phyloP scores from a whole-genome alignment of 2,888 invertebrate species.

The Spilosoma lubricipeda region DNA sequence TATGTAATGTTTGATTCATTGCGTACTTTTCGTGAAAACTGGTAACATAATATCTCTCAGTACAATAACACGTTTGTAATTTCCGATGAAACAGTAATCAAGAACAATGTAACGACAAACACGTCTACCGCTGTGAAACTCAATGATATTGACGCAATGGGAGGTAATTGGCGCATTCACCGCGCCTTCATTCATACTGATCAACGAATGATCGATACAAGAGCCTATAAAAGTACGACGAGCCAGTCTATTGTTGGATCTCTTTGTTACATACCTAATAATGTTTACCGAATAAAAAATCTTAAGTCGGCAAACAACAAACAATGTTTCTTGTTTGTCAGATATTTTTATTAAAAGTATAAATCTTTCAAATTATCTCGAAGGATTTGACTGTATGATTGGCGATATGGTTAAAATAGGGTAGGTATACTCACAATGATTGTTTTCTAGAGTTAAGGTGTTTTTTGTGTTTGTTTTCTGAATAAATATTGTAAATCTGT shows the following conservation, averaged over 20 bases:
- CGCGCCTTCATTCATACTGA: conserved; percentile 24
- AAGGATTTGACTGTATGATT: not conserved
- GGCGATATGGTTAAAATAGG: not conserved
- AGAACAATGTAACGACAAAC: conserved; percentile 23
- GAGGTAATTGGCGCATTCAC: conserved; percentile 40
- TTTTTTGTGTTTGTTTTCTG: not conserved
- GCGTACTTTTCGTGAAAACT: conserved; percentile 2
- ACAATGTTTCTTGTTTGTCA: not conserved
- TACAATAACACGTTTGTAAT: conserved; percentile 6
- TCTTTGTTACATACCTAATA: conserved; percentile 12
- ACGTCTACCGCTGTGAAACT: conserved; percentile 35
- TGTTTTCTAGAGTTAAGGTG: not conserved
- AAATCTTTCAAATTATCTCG: not conserved
- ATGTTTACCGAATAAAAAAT: not conserved
- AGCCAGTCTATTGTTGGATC: not conserved
- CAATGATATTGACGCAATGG: conserved; percentile 33
- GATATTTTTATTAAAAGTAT: not conserved
- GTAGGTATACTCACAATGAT: too few relatives aligned
- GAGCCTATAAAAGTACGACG: conserved; percentile 17
- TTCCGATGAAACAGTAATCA: conserved; percentile 31
- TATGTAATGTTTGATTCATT: not conserved
- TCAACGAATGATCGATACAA: conserved; percentile 17
- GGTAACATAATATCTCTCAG: conserved; percentile 4
- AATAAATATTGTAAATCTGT: not conserved
- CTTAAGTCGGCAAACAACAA: not conserved